Conservation (phyloP, 2,113 vertebrate species). For the Nyctereutes procyonoides region DNA sequence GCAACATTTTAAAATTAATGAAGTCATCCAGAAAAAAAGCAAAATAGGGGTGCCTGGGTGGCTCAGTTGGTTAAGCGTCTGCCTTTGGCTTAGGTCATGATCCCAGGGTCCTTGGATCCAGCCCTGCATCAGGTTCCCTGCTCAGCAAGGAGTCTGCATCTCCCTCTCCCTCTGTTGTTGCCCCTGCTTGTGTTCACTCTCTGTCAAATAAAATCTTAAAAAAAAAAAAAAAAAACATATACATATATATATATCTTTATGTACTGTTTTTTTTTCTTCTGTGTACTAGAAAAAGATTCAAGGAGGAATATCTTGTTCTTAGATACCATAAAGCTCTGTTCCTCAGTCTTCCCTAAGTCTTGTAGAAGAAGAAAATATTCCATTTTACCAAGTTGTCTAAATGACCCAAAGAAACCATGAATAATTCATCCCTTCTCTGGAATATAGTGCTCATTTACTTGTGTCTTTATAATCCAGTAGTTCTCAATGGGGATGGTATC, state of each 20-base stretch:
- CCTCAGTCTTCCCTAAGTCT: slow-evolving; percentile 20
- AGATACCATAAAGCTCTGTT: neutral
- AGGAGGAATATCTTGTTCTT: neutral
- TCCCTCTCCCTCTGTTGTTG: no score
- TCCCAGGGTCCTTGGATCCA: no score
- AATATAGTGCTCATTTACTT: neutral
- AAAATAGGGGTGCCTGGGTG: neutral
- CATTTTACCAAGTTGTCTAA: slow-evolving; percentile 27
- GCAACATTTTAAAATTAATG: neutral
- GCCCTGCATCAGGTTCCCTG: no score
- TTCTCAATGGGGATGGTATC: neutral
- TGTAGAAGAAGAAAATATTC: slow-evolving; percentile 10
- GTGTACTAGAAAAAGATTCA: slow-evolving; percentile 2
- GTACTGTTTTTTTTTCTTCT: neutral
- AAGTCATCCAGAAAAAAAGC: slow-evolving; percentile 4
- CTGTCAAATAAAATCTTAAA: no score
- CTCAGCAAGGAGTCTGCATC: no score
- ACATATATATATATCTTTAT: neutral
- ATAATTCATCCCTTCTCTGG: neutral
- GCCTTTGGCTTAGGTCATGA: no score
- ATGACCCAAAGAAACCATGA: neutral
- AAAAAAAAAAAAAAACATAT: no score
- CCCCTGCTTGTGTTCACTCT: no score
- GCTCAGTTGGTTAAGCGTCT: no score
- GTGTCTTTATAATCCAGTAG: neutral